These are phyloP conservation scores for Tetraneura akinire DNA, from an alignment of 1,140 invertebrate genomes.

Conservation along the genomic window DNA sequence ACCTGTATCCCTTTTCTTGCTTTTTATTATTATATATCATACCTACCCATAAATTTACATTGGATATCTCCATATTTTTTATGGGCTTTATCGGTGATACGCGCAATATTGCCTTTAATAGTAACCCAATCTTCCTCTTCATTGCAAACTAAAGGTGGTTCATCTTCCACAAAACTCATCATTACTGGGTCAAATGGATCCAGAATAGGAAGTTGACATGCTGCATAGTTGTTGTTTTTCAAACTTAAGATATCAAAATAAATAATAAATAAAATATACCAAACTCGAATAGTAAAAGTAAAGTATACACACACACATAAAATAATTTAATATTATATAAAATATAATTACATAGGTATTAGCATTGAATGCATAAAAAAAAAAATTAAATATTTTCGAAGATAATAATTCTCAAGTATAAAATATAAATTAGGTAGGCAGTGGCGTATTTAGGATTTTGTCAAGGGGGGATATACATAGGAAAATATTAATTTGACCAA, in stretches of 20 bases:
- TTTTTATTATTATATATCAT: too few relatives aligned
- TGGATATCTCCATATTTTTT: slow-evolving; percentile 57
- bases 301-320: neutral
- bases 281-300: too few relatives aligned
- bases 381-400: too few relatives aligned
- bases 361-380: too few relatives aligned
- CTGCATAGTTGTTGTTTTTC: slow-evolving; percentile 55
- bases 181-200: slow-evolving; percentile 70
- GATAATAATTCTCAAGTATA: too few relatives aligned
- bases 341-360: too few relatives aligned
- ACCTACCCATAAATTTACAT: slow-evolving; percentile 58
- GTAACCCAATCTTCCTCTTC: slow-evolving; percentile 64
- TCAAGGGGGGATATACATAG: too few relatives aligned
- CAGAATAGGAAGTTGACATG: slow-evolving; percentile 68
- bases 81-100: slow-evolving; percentile 57
- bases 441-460: too few relatives aligned
- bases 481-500: too few relatives aligned
- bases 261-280: too few relatives aligned
- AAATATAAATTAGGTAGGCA: too few relatives aligned
- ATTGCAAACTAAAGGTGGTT: slow-evolving; percentile 65
- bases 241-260: neutral
- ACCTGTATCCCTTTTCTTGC: too few relatives aligned
- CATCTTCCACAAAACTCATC: slow-evolving; percentile 67
- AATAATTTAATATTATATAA: neutral
- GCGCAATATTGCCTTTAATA: slow-evolving; percentile 56